phyloP scores from a whole-genome alignment of 2,888 invertebrate species.

The Eumerus sabulonum region DNA sequence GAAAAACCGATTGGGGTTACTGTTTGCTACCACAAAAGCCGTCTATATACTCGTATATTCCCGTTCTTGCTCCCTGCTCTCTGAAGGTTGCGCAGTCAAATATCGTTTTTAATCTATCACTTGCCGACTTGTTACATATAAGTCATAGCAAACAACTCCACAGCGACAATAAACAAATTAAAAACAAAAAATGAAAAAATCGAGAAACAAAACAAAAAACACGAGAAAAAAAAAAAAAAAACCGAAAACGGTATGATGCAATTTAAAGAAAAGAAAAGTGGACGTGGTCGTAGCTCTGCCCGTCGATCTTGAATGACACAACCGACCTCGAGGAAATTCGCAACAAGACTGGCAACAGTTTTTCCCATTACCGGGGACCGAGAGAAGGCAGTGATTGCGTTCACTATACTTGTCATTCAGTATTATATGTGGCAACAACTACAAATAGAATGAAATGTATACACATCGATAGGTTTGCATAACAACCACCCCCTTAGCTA shows the following conservation, averaged over 20 bases:
- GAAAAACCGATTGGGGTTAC: constrained; percentile 21
- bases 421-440: constrained; percentile 13
- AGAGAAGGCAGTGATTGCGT: constrained; percentile 43
- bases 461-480: no score
- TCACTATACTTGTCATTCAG: constrained; percentile 28
- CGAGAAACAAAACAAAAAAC: constrained; percentile 7
- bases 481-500: no score
- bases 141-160: not conserved
- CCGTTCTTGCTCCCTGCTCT: not conserved
- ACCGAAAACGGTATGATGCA: constrained; percentile 17
- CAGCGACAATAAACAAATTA: constrained; percentile 13
- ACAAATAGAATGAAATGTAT: no score
- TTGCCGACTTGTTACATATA: not conserved
- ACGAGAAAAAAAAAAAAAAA: constrained; percentile 11
- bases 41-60: no score
- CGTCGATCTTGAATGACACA: constrained; percentile 23
- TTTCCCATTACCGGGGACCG: constrained; percentile 38
- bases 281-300: not conserved
- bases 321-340: constrained; percentile 68
- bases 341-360: constrained; percentile 66
- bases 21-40: not conserved
- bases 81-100: constrained; percentile 50
- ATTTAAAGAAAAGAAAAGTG: not conserved
- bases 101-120: not conserved
- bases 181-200: constrained; percentile 14